Evolutionary conservation across 2,113 vertebrate genomes (phyloP).

Genomic region (Xyliphius kryptos): DNA sequence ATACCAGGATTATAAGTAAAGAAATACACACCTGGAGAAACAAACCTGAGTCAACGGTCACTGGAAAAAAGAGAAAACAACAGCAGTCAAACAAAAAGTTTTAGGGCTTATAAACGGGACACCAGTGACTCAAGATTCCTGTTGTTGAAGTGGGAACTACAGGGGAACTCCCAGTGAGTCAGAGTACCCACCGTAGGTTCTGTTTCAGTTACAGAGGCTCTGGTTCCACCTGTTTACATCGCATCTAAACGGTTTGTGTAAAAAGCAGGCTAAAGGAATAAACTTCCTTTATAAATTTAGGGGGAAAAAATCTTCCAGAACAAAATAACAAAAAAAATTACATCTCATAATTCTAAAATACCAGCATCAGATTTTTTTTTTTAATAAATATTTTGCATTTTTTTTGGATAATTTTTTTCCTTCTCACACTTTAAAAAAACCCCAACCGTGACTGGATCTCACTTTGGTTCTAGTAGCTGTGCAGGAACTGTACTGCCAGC

Average conservation of each 20-base stretch:
- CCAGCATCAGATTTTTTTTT: too few species aligned
- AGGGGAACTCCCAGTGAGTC: conserved; percentile 23
- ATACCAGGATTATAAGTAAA: background rate
- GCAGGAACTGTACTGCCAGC: too few species aligned
- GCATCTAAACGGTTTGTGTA: background rate
- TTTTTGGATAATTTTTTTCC: too few species aligned
- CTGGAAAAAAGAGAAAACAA: background rate
- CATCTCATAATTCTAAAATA: too few species aligned
- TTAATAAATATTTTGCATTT: too few species aligned
- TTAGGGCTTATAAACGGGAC: background rate
- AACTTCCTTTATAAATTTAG: too few species aligned
- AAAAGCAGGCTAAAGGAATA: background rate
- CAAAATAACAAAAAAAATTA: too few species aligned
- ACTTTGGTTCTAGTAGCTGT: too few species aligned
- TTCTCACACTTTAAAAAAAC: too few species aligned
- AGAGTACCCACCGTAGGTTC: conserved; percentile 4
- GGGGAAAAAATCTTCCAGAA: conserved; percentile 5
- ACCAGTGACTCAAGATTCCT: conserved; percentile 8
- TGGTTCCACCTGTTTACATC: conserved; percentile 5
- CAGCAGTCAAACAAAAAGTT: background rate
- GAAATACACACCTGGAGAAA: conserved; percentile 15
- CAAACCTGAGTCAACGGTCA: background rate
- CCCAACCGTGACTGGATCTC: too few species aligned
- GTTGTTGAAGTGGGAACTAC: conserved; percentile 9
- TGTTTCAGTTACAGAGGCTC: background rate